Evolutionary conservation across 2,888 invertebrate species (phyloP).

Genomic region (Ectobius pallidus): DNA sequence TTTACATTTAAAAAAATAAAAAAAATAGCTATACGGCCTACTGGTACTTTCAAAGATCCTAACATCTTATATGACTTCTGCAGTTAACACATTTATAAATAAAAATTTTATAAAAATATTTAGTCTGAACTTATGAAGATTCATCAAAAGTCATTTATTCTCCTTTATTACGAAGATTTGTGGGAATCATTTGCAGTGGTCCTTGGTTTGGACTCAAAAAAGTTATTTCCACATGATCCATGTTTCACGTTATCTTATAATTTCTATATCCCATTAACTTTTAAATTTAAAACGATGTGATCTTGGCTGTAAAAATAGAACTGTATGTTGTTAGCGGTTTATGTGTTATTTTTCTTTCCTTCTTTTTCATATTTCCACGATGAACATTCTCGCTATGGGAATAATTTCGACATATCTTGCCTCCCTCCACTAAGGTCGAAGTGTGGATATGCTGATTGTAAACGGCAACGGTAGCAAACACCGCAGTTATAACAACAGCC

Average conservation of each 20-base stretch:
- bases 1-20: no score
- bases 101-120: no score
- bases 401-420: slow-evolving; percentile 24
- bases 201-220: no score
- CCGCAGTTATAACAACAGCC: slow-evolving; percentile 11
- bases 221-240: background rate
- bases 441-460: slow-evolving; percentile 19
- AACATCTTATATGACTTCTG: no score
- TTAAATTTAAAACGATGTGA: background rate
- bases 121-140: no score
- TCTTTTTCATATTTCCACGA: slow-evolving; percentile 8
- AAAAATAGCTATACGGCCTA: no score
- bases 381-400: slow-evolving; percentile 25
- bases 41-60: no score
- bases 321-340: background rate
- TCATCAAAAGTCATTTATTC: no score
- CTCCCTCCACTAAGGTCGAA: slow-evolving; percentile 15
- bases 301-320: background rate
- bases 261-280: background rate
- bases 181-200: no score
- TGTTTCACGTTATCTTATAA: background rate
- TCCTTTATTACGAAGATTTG: no score
- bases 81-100: no score
- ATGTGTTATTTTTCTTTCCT: slow-evolving; percentile 11
- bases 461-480: slow-evolving; percentile 4